Conservation (phyloP, 2,888 invertebrate genomes). For the Cosmopolites sordidus region DNA sequence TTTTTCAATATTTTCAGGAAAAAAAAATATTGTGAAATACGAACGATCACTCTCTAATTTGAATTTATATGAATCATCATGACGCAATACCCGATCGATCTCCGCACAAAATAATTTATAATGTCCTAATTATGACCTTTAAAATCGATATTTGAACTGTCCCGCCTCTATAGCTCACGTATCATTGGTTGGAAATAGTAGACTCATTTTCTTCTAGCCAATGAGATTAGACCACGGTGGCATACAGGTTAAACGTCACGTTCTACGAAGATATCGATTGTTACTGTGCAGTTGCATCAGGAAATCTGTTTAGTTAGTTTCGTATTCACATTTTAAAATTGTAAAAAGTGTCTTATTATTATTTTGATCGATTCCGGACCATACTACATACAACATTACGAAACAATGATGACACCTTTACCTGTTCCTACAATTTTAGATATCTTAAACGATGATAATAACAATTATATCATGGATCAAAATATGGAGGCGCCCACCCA, state of each 20-base stretch:
- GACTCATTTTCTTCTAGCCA: slow-evolving; percentile 1
- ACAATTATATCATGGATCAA: slow-evolving; percentile 34
- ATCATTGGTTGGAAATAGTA: background rate
- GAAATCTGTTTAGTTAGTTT: background rate
- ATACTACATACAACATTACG: slow-evolving; percentile 13
- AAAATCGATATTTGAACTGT: slow-evolving; percentile 3
- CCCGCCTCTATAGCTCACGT: background rate
- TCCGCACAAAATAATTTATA: background rate
- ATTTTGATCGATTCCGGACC: no score
- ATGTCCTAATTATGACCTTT: no score
- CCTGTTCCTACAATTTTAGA: slow-evolving; percentile 41
- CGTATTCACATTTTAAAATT: slow-evolving; percentile 5
- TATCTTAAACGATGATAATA: slow-evolving; percentile 37
- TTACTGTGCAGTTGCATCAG: slow-evolving; percentile 8
- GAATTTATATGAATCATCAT: background rate
- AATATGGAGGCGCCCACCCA: slow-evolving; percentile 33
- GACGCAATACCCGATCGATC: background rate
- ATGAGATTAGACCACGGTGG: slow-evolving; percentile 9
- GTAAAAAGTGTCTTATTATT: background rate
- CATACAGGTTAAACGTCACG: slow-evolving; percentile 1
- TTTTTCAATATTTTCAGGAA: background rate
- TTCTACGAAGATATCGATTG: slow-evolving; percentile 2
- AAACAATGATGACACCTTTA: slow-evolving; percentile 24
- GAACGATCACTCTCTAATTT: no score
- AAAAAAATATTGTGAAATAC: background rate